These are phyloP conservation scores for Tachina grossa DNA, from an alignment of 2,888 invertebrate genomes.

Conservation along the genomic window DNA sequence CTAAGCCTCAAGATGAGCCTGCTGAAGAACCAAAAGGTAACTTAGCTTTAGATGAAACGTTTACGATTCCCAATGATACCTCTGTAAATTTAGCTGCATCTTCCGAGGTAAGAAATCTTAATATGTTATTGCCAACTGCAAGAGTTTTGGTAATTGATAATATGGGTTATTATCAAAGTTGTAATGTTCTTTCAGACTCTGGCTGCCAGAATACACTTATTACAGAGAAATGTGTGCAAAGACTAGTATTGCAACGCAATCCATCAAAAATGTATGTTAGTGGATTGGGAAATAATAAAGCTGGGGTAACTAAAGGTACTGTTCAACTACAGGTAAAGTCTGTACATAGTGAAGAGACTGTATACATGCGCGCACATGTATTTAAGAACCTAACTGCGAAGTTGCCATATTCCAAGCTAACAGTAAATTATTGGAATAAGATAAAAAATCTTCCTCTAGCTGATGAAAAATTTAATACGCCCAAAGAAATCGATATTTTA, in stretches of 20 bases:
- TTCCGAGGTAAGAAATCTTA: conserved; percentile 2
- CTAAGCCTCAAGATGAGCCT: background rate
- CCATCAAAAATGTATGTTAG: background rate
- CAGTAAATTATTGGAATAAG: conserved; percentile 38
- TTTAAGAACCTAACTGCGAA: background rate
- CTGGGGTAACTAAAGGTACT: too few relatives aligned
- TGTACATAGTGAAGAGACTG: background rate
- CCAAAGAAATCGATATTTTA: conserved; percentile 36
- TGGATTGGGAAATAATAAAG: too few relatives aligned
- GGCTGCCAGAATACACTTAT: conserved; percentile 32
- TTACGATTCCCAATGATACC: background rate
- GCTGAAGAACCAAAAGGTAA: conserved; percentile 1
- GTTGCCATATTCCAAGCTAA: conserved; percentile 9
- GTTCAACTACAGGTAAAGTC: conserved; percentile 24
- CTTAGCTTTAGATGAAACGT: background rate
- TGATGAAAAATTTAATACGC: background rate
- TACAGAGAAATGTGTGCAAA: background rate
- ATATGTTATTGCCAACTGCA: conserved; percentile 22
- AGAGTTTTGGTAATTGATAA: conserved; percentile 41
- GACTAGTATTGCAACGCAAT: background rate
- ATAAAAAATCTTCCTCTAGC: conserved; percentile 39
- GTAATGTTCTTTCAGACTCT: conserved; percentile 37
- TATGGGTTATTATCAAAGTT: conserved; percentile 48
- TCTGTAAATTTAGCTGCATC: conserved; percentile 20
- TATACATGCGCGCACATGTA: conserved; percentile 12